Conservation (phyloP, 2,888 invertebrate genomes). For the Hydraecia micacea region DNA sequence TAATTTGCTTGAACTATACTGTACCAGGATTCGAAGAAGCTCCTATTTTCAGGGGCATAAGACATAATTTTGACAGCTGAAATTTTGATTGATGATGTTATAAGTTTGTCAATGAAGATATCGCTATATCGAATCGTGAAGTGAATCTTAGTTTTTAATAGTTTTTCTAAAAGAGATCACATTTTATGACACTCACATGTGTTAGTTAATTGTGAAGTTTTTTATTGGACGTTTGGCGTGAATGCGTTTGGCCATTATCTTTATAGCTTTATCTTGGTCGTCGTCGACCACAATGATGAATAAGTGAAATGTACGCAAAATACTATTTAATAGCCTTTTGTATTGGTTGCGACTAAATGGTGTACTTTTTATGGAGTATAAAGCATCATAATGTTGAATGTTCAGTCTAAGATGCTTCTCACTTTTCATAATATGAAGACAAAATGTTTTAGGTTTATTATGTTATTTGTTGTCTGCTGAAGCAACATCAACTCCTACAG, state of each 20-base stretch:
- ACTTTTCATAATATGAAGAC: not conserved
- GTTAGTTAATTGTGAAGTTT: conserved; percentile 68
- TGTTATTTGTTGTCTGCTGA: not conserved
- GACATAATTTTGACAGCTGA: conserved; percentile 43
- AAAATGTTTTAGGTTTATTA: not conserved
- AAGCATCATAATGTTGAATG: not conserved
- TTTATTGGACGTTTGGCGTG: conserved; percentile 57
- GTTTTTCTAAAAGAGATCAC: conserved; percentile 65
- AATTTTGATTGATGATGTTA: conserved; percentile 24
- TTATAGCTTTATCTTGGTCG: conserved; percentile 68
- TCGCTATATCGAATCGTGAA: conserved; percentile 57
- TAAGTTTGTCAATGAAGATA: conserved; percentile 61
- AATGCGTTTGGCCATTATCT: conserved; percentile 62
- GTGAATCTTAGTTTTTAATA: conserved; percentile 63
- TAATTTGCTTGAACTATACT: conserved; percentile 47
- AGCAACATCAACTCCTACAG: not conserved
- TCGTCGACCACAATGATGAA: conserved; percentile 42
- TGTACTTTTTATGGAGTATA: not conserved
- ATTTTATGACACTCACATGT: conserved; percentile 67
- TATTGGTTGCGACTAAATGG: conserved; percentile 9
- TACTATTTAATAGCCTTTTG: conserved; percentile 18
- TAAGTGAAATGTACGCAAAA: conserved; percentile 55
- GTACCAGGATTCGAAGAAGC: conserved; percentile 29
- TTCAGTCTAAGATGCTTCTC: not conserved
- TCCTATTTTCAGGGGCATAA: conserved; percentile 47